Percentiles rank a stretch among this genome's conserved stretches.
Evolutionary conservation across 2,797 vertebrate species (phyloP).

Genomic region (Pantherophis vulpinus): DNA sequence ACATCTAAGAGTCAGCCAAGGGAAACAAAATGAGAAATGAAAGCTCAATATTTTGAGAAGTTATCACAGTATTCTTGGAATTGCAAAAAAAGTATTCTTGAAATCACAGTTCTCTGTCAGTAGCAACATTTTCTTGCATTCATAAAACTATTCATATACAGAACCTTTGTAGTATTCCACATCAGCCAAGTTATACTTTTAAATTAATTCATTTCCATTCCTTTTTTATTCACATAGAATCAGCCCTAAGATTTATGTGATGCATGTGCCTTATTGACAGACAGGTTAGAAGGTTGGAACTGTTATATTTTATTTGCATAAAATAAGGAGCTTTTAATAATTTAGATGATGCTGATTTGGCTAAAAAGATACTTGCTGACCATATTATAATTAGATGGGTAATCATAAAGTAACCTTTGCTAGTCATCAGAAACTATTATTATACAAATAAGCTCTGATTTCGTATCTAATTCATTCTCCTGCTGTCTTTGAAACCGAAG

Average conservation of each 20-base stretch:
- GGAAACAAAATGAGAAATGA: background rate
- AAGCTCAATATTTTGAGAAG: background rate
- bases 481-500: constrained; percentile 47
- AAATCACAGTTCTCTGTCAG: rapidly evolving
- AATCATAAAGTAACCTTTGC: constrained; percentile 65
- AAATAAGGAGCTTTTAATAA: constrained; percentile 59
- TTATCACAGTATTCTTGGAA: background rate
- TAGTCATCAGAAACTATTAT: constrained; percentile 51
- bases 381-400: constrained; percentile 63
- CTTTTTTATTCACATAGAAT: background rate
- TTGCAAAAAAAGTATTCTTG: background rate
- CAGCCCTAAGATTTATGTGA: constrained; percentile 45
- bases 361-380: constrained; percentile 55
- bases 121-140: rapidly evolving
- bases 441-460: constrained; percentile 60
- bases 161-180: rapidly evolving
- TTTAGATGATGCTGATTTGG: constrained; percentile 57
- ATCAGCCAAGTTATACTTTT: rapidly evolving
- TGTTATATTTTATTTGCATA: constrained; percentile 63
- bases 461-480: constrained; percentile 32
- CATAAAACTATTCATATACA: rapidly evolving
- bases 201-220: background rate
- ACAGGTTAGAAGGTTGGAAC: constrained; percentile 51
- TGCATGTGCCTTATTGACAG: constrained; percentile 44
- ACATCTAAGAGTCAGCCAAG: background rate